Percentiles rank a stretch among this genome's conserved stretches.
Evolutionary conservation across 2,888 invertebrate genomes (phyloP).

Genomic region (Neoaliturus tenellus): DNA sequence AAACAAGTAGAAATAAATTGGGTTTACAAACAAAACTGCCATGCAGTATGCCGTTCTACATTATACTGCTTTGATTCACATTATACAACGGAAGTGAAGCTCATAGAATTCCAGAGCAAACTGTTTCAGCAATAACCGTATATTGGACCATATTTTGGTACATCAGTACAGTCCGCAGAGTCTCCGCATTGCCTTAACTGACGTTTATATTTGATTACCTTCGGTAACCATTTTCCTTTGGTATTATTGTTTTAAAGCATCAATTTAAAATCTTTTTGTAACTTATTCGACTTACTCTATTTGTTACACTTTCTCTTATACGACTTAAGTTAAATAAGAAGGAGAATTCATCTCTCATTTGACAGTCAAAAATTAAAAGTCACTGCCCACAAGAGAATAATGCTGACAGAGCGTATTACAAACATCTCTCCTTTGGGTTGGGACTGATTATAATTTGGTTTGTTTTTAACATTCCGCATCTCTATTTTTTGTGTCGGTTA

Average conservation of each 20-base stretch:
- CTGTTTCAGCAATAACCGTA: not conserved
- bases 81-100: not conserved
- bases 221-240: not conserved
- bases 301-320: no score
- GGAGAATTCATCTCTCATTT: no score
- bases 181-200: not conserved
- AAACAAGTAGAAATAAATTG: no score
- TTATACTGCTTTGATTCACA: not conserved
- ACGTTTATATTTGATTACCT: no score
- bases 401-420: not conserved
- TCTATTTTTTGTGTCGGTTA: no score
- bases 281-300: no score
- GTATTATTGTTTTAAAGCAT: no score
- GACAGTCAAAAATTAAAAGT: not conserved
- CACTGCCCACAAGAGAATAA: not conserved
- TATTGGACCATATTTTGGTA: not conserved
- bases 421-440: not conserved
- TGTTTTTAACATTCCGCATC: not conserved
- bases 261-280: no score
- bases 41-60: no score
- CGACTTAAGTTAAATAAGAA: no score
- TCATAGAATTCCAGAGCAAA: not conserved
- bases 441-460: not conserved
- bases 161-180: not conserved
- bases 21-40: no score